A percentile compares a stretch with the other conserved stretches of the same genome.
phyloP scores from a whole-genome alignment of 2,797 vertebrate species.

The Synanceia verrucosa region DNA sequence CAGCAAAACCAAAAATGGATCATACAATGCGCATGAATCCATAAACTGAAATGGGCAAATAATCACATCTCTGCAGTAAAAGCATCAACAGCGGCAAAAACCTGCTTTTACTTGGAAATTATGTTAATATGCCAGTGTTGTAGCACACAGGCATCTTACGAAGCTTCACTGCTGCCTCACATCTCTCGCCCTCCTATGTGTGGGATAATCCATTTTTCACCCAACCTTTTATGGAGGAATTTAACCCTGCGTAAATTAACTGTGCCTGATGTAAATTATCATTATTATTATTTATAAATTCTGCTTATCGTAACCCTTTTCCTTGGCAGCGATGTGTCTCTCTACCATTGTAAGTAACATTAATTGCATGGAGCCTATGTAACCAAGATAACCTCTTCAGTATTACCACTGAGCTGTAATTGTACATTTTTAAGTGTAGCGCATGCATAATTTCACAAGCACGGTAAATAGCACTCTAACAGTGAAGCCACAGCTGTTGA shows the following conservation, averaged over 20 bases:
- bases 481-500: slow-evolving; percentile 18
- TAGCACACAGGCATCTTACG: neutral
- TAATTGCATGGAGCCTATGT: slow-evolving; percentile 66
- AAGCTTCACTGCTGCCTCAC: neutral
- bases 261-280: slow-evolving; percentile 27
- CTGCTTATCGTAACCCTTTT: slow-evolving; percentile 35
- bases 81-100: neutral
- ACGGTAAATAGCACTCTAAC: slow-evolving; percentile 63
- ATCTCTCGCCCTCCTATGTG: neutral
- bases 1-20: neutral
- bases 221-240: slow-evolving; percentile 50
- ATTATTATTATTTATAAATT: slow-evolving; percentile 32
- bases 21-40: neutral
- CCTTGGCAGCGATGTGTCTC: slow-evolving; percentile 21
- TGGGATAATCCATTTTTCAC: slow-evolving; percentile 18
- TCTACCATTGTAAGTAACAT: slow-evolving; percentile 68
- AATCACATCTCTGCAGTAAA: neutral
- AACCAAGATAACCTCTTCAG: slow-evolving; percentile 69
- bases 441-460: slow-evolving; percentile 74
- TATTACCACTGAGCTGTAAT: slow-evolving; percentile 67
- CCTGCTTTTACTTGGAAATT: neutral
- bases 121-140: neutral
- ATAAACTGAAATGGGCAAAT: neutral
- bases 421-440: slow-evolving; percentile 69
- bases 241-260: slow-evolving; percentile 49